Conservation (phyloP, 2,797 vertebrate genomes). For the Leontocebus nigricollis region DNA sequence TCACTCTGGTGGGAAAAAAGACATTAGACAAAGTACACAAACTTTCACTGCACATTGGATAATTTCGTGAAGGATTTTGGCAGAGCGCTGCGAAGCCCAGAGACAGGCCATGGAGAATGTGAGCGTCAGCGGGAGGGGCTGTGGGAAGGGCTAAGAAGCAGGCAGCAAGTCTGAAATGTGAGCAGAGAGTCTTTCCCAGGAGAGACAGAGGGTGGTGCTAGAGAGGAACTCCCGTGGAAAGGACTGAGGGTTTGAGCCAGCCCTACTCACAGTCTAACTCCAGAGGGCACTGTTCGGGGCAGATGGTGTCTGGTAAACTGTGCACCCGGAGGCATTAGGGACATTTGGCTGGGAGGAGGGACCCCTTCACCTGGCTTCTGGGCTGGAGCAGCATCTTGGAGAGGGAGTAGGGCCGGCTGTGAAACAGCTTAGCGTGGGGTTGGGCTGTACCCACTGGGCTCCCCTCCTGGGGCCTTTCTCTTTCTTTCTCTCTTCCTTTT, state of each 20-base stretch:
- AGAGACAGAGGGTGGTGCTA: neutral
- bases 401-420: neutral
- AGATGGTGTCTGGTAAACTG: neutral
- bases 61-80: neutral
- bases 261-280: neutral
- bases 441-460: neutral
- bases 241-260: neutral
- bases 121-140: neutral
- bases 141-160: neutral
- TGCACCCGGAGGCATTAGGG: neutral
- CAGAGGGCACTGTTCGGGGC: neutral
- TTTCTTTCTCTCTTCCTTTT: too few species aligned
- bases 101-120: neutral
- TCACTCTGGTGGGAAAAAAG: neutral
- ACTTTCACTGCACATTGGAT: neutral
- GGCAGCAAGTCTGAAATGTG: neutral
- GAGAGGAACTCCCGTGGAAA: neutral
- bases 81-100: neutral
- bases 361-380: neutral
- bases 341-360: neutral
- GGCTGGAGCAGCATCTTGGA: constrained; percentile 59
- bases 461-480: neutral
- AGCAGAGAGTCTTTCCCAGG: neutral
- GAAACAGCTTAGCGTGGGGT: neutral
- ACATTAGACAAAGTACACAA: neutral